Conservation (phyloP, 2,888 invertebrate genomes). For the Portevinia maculata region DNA sequence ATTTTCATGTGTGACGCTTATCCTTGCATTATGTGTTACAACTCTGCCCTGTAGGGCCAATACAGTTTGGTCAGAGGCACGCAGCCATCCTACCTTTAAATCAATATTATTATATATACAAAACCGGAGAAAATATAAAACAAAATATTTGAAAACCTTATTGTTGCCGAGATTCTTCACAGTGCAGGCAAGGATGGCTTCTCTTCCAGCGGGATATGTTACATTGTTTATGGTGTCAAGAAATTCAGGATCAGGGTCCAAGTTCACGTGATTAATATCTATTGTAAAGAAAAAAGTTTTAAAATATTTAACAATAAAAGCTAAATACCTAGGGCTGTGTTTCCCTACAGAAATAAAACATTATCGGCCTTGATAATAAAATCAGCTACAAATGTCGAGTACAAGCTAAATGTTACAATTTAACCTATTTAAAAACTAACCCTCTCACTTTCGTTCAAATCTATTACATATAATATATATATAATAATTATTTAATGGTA, state of each 20-base stretch:
- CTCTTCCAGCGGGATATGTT: constrained; percentile 83
- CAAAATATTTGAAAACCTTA: constrained; percentile 81
- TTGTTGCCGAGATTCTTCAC: constrained; percentile 82
- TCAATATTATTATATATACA: no score
- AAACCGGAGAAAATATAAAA: no score
- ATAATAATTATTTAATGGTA: no score
- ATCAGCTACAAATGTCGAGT: no score
- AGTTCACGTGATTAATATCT: constrained; percentile 75
- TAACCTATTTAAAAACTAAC: no score
- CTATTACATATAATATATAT: not conserved
- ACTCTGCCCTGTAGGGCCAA: constrained; percentile 92
- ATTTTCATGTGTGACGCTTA: constrained; percentile 92
- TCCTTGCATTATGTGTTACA: constrained; percentile 92
- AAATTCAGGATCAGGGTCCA: constrained; percentile 83
- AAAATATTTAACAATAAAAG: not conserved
- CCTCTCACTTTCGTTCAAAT: no score
- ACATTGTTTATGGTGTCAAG: constrained; percentile 82
- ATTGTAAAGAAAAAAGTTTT: not conserved
- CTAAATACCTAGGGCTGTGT: not conserved
- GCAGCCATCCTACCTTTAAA: constrained; percentile 93
- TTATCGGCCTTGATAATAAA: no score
- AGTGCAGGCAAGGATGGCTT: constrained; percentile 82
- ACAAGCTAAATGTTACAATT: no score
- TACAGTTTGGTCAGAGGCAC: constrained; percentile 95
- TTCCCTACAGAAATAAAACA: not conserved